A percentile compares a stretch with the other conserved stretches of the same genome.
Evolutionary conservation across 2,113 vertebrate species (phyloP).

Genomic region (Vulpes lagopus): DNA sequence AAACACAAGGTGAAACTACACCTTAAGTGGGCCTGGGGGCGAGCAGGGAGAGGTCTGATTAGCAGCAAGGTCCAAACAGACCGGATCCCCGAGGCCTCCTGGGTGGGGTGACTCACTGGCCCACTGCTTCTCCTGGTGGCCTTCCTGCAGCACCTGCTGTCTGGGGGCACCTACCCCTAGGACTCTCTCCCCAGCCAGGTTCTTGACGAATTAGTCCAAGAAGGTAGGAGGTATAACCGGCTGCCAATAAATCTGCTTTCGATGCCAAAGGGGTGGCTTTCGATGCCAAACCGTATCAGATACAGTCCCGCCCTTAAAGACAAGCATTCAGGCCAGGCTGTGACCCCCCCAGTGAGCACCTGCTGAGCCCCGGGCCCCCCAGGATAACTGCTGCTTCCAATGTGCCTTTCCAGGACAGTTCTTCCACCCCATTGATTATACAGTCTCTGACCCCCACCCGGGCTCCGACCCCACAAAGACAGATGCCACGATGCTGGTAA

Average conservation of each 20-base stretch:
- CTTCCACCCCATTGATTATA: constrained; percentile 89
- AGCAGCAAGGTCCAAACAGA: background rate
- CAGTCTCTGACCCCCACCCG: constrained; percentile 88
- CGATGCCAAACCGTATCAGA: background rate
- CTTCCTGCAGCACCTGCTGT: background rate
- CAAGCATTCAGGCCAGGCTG: background rate
- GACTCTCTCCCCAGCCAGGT: background rate
- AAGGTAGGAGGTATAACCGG: background rate
- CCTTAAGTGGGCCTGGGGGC: background rate
- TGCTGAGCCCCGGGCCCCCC: background rate
- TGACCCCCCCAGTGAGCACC: background rate
- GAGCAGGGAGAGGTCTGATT: background rate
- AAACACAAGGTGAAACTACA: background rate
- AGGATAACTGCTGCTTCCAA: background rate
- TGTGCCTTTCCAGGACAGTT: constrained; percentile 90
- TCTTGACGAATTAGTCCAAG: background rate
- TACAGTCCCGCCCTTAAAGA: background rate
- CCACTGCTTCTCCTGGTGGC: background rate
- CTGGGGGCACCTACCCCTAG: background rate
- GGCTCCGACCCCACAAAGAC: constrained; percentile 88
- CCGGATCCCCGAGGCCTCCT: background rate
- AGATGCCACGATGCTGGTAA: constrained; percentile 92
- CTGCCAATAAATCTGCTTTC: background rate
- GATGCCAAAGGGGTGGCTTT: background rate
- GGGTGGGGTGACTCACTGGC: background rate